Conservation (phyloP, 2,113 vertebrate species). For the Psittacula cyanocephala region DNA sequence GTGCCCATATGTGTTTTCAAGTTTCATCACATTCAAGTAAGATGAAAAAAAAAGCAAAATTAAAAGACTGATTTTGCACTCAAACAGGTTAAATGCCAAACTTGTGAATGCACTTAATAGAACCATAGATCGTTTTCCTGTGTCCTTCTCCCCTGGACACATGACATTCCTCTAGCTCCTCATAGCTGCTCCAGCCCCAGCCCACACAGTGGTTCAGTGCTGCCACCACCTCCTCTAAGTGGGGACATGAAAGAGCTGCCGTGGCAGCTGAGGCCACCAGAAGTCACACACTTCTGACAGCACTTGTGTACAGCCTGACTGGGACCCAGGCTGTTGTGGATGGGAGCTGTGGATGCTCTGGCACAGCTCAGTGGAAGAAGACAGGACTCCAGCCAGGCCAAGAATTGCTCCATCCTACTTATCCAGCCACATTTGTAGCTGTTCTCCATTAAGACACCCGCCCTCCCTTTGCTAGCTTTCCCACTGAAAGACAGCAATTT, state of each 20-base stretch:
- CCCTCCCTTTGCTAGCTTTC: neutral
- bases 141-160: fast-evolving
- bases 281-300: neutral
- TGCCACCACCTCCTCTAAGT: neutral
- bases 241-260: neutral
- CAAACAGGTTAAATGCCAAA: neutral
- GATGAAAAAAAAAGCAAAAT: neutral
- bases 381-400: neutral
- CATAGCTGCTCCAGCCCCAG: neutral
- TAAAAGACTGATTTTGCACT: neutral
- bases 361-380: neutral
- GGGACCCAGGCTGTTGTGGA: neutral
- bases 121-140: neutral
- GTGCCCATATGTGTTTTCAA: neutral
- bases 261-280: neutral
- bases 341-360: fast-evolving
- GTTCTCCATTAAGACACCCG: neutral
- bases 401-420: neutral
- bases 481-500: neutral
- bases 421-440: neutral
- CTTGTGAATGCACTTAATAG: neutral
- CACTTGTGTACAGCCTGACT: neutral
- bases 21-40: neutral
- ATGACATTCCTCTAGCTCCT: neutral
- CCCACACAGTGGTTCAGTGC: neutral